These are phyloP conservation scores for Dysdera silvatica DNA, from an alignment of 1,140 invertebrate species.

Conservation along the genomic window DNA sequence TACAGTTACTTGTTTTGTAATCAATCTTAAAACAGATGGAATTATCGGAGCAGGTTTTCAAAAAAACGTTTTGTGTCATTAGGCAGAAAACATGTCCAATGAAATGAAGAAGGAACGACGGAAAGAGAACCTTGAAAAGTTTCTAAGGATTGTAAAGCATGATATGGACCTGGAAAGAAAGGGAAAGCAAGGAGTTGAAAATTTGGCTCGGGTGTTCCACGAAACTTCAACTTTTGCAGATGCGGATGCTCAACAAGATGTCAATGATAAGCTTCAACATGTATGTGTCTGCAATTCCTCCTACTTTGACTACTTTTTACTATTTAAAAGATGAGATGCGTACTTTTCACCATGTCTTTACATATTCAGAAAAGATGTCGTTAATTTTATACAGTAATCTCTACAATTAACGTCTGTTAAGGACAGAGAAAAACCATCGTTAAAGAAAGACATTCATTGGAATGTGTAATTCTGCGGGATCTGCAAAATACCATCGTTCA, in stretches of 20 bases:
- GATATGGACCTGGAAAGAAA: slow-evolving; percentile 77
- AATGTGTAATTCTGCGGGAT: no score
- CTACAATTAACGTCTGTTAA: slow-evolving; percentile 2
- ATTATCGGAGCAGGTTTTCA: no score
- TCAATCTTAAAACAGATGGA: no score
- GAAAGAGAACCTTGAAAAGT: slow-evolving; percentile 67
- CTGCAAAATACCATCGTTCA: no score
- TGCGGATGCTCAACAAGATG: slow-evolving; percentile 84
- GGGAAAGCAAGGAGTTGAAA: slow-evolving; percentile 73
- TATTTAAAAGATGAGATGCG: neutral
- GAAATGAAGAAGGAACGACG: slow-evolving; percentile 85
- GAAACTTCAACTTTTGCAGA: slow-evolving; percentile 79
- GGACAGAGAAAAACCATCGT: neutral
- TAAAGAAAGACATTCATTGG: no score
- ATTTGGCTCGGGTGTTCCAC: slow-evolving; percentile 79
- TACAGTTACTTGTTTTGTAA: no score
- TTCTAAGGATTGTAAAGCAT: slow-evolving; percentile 69
- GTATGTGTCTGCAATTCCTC: slow-evolving; percentile 45
- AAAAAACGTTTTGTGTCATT: slow-evolving; percentile 26
- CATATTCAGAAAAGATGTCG: neutral
- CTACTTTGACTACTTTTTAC: neutral
- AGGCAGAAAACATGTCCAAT: slow-evolving; percentile 81
- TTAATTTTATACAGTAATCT: neutral
- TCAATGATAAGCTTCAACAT: slow-evolving; percentile 81
- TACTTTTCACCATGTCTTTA: neutral